A percentile compares a stretch with the other conserved stretches of the same genome.
Evolutionary conservation across 2,888 invertebrate genomes (phyloP).

Genomic region (Drosophila monieri): DNA sequence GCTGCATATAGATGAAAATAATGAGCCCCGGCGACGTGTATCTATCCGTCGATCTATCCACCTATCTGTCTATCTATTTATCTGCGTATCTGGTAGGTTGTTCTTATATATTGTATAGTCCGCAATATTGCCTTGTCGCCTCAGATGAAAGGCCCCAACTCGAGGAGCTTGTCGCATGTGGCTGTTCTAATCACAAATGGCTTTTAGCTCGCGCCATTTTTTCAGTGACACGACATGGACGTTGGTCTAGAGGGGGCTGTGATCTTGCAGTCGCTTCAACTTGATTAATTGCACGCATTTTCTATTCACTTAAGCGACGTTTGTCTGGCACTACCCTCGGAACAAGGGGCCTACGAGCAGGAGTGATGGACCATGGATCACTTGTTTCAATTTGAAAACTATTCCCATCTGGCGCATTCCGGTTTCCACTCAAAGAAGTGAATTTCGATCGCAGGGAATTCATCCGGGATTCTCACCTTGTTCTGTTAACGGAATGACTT

Average conservation of each 20-base stretch:
- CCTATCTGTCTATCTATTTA: conserved; percentile 27
- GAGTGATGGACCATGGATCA: not conserved
- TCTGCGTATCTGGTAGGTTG: conserved; percentile 16
- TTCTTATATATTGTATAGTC: conserved; percentile 18
- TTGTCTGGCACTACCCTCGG: conserved; percentile 34
- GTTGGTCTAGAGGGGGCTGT: conserved; percentile 6
- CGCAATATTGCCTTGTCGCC: conserved; percentile 35
- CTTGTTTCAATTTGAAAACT: not conserved
- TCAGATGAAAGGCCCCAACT: conserved; percentile 25
- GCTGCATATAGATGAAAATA: conserved; percentile 50
- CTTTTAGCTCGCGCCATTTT: conserved; percentile 60
- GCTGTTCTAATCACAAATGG: conserved; percentile 73
- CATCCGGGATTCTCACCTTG: too few relatives aligned
- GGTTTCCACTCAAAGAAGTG: not conserved
- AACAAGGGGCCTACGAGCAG: not conserved
- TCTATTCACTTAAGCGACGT: conserved; percentile 17
- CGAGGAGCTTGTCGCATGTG: conserved; percentile 56
- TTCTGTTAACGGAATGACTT: too few relatives aligned
- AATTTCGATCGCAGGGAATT: too few relatives aligned
- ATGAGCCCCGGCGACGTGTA: conserved; percentile 20
- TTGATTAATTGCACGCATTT: conserved; percentile 54
- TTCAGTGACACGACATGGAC: conserved; percentile 2
- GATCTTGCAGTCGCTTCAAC: conserved; percentile 21
- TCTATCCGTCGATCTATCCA: conserved; percentile 32
- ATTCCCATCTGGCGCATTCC: not conserved